Evolutionary conservation across 2,797 vertebrate species (phyloP), one percentile per base, ranked within the genome.

Genomic region (Distichodus sexfasciatus): DNA sequence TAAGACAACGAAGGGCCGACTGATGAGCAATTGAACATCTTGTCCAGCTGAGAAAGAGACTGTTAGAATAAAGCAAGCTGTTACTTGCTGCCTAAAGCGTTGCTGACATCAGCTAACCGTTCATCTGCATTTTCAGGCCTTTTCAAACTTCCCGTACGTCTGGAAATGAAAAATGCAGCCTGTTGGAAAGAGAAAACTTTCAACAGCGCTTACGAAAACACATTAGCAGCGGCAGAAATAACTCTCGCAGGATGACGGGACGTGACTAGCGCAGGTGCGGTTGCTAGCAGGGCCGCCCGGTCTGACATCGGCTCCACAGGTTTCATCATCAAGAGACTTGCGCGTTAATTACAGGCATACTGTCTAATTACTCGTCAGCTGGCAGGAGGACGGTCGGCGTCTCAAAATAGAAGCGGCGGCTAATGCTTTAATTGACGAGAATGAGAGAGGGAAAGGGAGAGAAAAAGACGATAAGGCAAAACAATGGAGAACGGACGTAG

Each of bases 261-360:
- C 35, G 43, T 47, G 69, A 68, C 51, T 67, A 51, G 54, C 71
- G 36, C 74, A 76, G 77, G 77, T 79, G 74, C 74, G 74, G 21
- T n/a, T 62, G 64, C 71, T 76, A 69, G 71, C 74, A 76, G 77
- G 71, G 55, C 50, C 68, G 67, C 65, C 62, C 28, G 65, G 59
- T 61, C 53, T 79, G 77, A 74, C 71, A 76, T 64, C 71, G 40
- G 64, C 71, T 68, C 62, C 35, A 81, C 75, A 73, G 76, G 83
- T 83, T 83, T 85, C 77, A 88, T 88, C 81, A 88, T 66, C 69
- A 68, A n/a, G 82, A 83, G 76, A 85, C 83, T 78, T 81, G 74
- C 79, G 79, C 81, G 85, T 87, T 91, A 89, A 92, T 91, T 90
- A 88, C 75, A 54, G 31, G 74, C 78, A 82, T 73, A 76, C 82